Evolutionary conservation across 2,797 vertebrate genomes (phyloP).

Genomic region (Buceros bicornis): DNA sequence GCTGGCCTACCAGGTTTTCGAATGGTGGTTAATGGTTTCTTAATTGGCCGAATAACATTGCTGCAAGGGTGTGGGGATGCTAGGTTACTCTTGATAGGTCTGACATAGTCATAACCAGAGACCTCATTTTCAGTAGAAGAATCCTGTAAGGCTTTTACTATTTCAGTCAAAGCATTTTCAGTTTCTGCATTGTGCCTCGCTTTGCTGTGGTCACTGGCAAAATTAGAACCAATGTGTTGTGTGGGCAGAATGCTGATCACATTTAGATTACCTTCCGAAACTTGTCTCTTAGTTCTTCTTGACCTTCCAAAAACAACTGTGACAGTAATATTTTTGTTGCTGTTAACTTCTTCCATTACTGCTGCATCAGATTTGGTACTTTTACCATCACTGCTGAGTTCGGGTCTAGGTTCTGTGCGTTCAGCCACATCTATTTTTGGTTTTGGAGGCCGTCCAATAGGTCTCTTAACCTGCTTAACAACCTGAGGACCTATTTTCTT

Average conservation of each 20-base stretch:
- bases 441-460: constrained; percentile 93
- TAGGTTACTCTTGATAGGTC: constrained; percentile 83
- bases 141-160: constrained; percentile 52
- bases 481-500: constrained; percentile 92
- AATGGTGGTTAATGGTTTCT: constrained; percentile 80
- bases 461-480: constrained; percentile 90
- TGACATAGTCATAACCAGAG: constrained; percentile 80
- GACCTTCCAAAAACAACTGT: constrained; percentile 93
- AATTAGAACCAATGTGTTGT: constrained; percentile 57
- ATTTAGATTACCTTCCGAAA: constrained; percentile 87
- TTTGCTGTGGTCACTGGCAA: constrained; percentile 48
- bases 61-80: constrained; percentile 80
- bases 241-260: constrained; percentile 76
- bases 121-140: constrained; percentile 64
- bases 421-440: constrained; percentile 78
- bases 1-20: constrained; percentile 93
- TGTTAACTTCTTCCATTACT: constrained; percentile 68
- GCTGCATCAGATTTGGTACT: constrained; percentile 56
- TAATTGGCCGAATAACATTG: constrained; percentile 84
- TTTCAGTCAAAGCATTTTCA: constrained; percentile 45
- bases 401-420: constrained; percentile 44
- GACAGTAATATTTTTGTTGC: constrained; percentile 91
- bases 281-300: constrained; percentile 89
- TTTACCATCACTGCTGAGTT: constrained; percentile 52
- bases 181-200: constrained; percentile 35